Evolutionary conservation across 2,888 invertebrate species (phyloP), one percentile per base, ranked within the genome.

Genomic region (Drosophila testacea): DNA sequence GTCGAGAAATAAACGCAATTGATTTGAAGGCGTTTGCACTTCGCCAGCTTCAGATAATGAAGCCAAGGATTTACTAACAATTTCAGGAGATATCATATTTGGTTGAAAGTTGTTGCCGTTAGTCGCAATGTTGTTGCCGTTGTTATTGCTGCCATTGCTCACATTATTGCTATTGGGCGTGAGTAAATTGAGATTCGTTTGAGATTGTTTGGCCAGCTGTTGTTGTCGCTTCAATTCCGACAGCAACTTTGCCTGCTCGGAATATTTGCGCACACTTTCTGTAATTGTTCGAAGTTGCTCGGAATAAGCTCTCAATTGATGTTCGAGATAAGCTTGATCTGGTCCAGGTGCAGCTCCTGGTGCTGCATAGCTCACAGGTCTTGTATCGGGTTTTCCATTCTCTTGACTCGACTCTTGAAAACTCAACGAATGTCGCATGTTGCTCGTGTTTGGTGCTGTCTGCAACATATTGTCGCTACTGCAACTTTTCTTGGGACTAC

Each of bases 251-350:
- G 93, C 92, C 64, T 93, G 93, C 63, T 93, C 93, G 3, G 92
- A 92, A 69, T 93, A 93, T 66, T 93, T 93, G 4, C 93, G 84
- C 28, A 93, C 93, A 73, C 92, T 92, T 65, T 93, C 93, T 0
- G 93, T 93, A 13, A 93, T 93, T 39, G 92, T 92, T 16, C 92
- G 83, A 30, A 93, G 70, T 56, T 93, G 93, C 57, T 93, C 93
- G 6, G 92, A 92, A 48, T 93, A 93, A 11, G 93, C 92, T 42
- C 92, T 81, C 48, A 93, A 61, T 68, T 93, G 93, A 62, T 92
- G 92, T 77, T 93, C 93, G n/a, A 93, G 73, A 62, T 91, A 93
- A 0, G 90, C 90, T 72, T 93, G 93, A 70, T 93, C 93, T 0
- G 93, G 93, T 0, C 77, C 89, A 7, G 63, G 13, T 0, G 16